phyloP scores from a whole-genome alignment of 2,888 invertebrate species.

The Cephus pygmeus region DNA sequence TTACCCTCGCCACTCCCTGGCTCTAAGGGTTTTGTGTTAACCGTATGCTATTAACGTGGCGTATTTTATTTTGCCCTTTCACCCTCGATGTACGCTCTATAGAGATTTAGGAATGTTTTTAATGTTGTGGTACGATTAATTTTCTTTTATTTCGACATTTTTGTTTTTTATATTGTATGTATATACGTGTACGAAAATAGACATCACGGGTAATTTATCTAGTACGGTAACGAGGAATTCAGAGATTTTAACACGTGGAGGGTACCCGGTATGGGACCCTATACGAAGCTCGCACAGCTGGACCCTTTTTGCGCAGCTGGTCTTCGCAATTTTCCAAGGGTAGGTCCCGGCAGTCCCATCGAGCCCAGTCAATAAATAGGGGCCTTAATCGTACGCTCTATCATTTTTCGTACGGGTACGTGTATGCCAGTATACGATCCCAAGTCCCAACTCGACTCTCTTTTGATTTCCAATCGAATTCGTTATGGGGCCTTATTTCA shows the following conservation, averaged over 20 bases:
- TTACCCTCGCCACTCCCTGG: conserved; percentile 57
- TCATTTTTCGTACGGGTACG: background rate
- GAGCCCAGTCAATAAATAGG: background rate
- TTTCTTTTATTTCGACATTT: background rate
- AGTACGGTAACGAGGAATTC: background rate
- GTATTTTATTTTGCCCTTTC: background rate
- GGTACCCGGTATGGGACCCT: background rate
- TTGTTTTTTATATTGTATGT: background rate
- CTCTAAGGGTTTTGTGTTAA: conserved; percentile 9
- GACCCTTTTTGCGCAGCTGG: conserved; percentile 54
- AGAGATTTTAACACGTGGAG: background rate
- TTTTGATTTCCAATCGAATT: background rate
- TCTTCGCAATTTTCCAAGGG: conserved; percentile 34
- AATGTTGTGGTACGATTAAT: background rate
- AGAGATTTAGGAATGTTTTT: background rate
- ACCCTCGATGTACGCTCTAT: background rate
- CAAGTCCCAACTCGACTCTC: background rate
- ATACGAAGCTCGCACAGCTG: conserved; percentile 43
- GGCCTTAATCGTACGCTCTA: background rate
- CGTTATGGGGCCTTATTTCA: background rate
- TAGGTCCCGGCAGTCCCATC: conserved; percentile 19
- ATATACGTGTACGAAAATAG: background rate
- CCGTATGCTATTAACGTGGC: conserved; percentile 3
- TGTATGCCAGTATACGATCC: background rate
- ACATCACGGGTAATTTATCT: background rate